Evolutionary conservation across 2,113 vertebrate species (phyloP).

Genomic region (Cephalophus harveyi): DNA sequence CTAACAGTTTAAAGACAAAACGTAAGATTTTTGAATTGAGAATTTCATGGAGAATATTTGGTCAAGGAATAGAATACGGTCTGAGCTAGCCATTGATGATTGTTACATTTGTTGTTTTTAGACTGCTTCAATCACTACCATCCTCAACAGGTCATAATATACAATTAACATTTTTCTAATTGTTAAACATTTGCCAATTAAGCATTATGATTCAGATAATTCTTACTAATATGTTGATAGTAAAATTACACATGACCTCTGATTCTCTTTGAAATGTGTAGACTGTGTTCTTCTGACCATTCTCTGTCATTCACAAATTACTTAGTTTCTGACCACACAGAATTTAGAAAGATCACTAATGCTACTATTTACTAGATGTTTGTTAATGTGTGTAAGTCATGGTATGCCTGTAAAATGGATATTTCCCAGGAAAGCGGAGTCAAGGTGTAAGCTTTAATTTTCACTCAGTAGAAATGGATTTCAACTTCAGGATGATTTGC

Average conservation of each 20-base stretch:
- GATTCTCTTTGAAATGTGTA: conserved; percentile 14
- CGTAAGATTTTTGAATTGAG: background rate
- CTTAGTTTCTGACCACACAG: conserved; percentile 2
- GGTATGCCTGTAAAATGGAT: background rate
- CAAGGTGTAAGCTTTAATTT: background rate
- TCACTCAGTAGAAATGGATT: background rate
- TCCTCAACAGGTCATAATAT: background rate
- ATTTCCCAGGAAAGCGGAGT: background rate
- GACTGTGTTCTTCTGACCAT: background rate
- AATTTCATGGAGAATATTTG: background rate
- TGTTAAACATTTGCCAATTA: background rate
- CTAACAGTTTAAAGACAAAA: background rate
- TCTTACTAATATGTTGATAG: conserved; percentile 14
- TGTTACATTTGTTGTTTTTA: background rate
- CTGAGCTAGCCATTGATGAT: background rate
- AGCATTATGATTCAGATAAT: conserved; percentile 19
- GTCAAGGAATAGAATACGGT: background rate
- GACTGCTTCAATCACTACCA: background rate
- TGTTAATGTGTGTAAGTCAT: background rate
- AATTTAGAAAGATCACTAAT: background rate
- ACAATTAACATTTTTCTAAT: conserved; percentile 32
- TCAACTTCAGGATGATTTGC: background rate
- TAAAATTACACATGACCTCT: conserved; percentile 29
- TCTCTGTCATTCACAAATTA: background rate
- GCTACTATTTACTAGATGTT: background rate